Base-by-base conservation (phyloP, 2,797 vertebrate species). In the Peromyscus nudipes region DNA sequence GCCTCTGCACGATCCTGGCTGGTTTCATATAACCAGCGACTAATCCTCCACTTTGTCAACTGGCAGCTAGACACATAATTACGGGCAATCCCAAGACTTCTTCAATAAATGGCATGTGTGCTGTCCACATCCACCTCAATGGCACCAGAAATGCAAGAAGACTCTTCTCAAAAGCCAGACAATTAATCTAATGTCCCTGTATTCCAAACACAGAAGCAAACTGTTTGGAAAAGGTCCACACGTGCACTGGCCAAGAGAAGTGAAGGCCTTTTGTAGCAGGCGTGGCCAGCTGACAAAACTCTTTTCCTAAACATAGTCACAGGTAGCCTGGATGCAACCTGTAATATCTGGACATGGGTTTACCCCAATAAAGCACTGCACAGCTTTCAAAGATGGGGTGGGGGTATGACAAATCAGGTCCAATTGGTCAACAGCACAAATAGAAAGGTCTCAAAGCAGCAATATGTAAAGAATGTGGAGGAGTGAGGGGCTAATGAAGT, bases 41-140 rank as follows among this genome's bases (percentile, higher is more conserved):
- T 94, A 89, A 96, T 89, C 85, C 82, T 83, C 75, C 52, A 94
- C 93, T 96, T 75, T 60, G 96, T 95, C 92, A 69, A 40, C 46
- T 77, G 90, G 89, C 46, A 89, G 67, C 40, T 52, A 94, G 75
- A 88, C n/a, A 57, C 40, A 43, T 31, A 89, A 89, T 86, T 46
- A 75, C 62, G 75, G 94, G 80, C 69, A 57, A 83, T 85, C 89
- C 82, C 7, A 25, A 89, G 77, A 84, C 1, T 1, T 86, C 73
- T 16, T 89, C 82, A 29, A 8, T 0, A 27, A 60, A 71, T 40
- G 88, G 49, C 80, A 60, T 23, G 64, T 8, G 0, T 4, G 79
- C 67, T 84, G 7, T 7, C 81, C 67, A 25, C 16, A 88, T 86
- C 67, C 2, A 82, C 57, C 40, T 84, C 1, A 0, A 69, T 7